Conservation (phyloP, 2,888 invertebrate genomes). For the Cerastis rubricosa region DNA sequence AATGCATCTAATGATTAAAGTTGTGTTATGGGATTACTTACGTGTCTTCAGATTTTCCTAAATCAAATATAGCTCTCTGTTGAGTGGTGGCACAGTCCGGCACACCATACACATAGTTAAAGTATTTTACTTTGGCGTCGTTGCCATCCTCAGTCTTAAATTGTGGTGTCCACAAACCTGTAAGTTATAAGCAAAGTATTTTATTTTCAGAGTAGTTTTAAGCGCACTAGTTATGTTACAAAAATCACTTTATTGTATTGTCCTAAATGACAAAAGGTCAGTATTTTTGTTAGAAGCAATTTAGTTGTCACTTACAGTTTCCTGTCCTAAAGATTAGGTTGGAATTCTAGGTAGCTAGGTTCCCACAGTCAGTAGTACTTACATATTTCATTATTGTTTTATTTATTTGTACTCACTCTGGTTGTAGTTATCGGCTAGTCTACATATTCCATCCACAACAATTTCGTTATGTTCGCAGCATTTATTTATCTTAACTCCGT, state of each 20-base stretch:
- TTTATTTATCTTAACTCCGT: constrained; percentile 93
- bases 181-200: constrained; percentile 44
- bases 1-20: not conserved
- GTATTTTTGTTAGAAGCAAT: not conserved
- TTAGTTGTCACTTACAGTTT: not conserved
- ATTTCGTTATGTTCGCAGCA: constrained; percentile 94
- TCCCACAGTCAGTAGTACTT: not conserved
- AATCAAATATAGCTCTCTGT: constrained; percentile 93
- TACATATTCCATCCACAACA: constrained; percentile 92
- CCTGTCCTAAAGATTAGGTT: not conserved
- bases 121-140: constrained; percentile 89
- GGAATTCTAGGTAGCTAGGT: not conserved
- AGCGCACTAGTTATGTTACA: not conserved
- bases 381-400: not conserved
- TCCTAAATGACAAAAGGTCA: not conserved
- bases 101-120: constrained; percentile 91
- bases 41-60: constrained; percentile 91
- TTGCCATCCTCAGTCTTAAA: constrained; percentile 92
- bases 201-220: not conserved
- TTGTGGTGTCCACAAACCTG: constrained; percentile 91
- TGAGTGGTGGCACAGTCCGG: constrained; percentile 94
- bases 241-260: not conserved
- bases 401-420: constrained; percentile 84
- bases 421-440: constrained; percentile 91
- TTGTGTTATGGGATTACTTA: constrained; percentile 71